phyloP scores from a whole-genome alignment of 2,888 invertebrate species.

The Exocentrus adspersus region DNA sequence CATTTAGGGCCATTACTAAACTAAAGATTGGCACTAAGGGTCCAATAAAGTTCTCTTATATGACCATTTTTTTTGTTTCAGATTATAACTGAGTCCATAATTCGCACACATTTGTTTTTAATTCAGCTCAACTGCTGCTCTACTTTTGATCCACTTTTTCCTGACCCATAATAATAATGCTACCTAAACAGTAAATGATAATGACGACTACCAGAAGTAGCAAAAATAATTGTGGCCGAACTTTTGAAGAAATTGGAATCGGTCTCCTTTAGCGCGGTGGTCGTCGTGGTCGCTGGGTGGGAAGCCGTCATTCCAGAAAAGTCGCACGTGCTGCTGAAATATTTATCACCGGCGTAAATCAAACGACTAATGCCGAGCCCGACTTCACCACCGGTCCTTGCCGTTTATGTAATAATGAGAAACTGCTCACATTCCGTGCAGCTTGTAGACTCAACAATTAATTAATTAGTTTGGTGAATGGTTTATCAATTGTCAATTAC shows the following conservation, averaged over 20 bases:
- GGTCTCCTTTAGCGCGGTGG: slow-evolving; percentile 31
- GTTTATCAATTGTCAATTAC: slow-evolving; percentile 62
- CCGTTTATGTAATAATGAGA: slow-evolving; percentile 53
- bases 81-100: no score
- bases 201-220: no score
- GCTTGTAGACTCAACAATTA: slow-evolving; percentile 58
- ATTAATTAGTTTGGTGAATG: slow-evolving; percentile 62
- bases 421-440: slow-evolving; percentile 50
- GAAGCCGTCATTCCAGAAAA: slow-evolving; percentile 45
- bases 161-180: no score
- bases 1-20: no score
- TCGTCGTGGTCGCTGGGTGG: slow-evolving; percentile 30
- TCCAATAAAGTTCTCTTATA: no score
- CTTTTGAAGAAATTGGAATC: slow-evolving; percentile 1
- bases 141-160: no score
- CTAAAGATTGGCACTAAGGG: no score
- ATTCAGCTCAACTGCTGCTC: no score
- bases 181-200: no score
- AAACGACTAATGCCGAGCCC: slow-evolving; percentile 41
- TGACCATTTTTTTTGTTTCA: no score
- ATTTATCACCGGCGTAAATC: slow-evolving; percentile 52
- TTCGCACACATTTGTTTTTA: no score
- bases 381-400: slow-evolving; percentile 37
- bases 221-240: no score
- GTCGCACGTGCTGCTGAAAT: slow-evolving; percentile 48